phyloP scores from a whole-genome alignment of 2,797 vertebrate genomes.

The Microchirus variegatus region DNA sequence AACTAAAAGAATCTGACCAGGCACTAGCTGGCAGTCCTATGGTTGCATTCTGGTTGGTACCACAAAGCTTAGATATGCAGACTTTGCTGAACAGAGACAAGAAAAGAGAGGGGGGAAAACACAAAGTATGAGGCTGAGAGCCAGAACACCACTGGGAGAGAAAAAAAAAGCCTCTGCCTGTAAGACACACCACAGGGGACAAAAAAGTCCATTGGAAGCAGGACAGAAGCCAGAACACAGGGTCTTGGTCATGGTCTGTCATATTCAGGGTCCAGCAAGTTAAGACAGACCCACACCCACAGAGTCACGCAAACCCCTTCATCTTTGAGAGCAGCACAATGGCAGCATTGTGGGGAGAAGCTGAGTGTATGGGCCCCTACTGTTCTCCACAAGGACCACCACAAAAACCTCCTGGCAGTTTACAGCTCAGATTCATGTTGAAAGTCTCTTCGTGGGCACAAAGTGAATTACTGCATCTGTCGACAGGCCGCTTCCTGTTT shows the following conservation, averaged over 20 bases:
- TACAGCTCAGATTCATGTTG: conserved; percentile 35
- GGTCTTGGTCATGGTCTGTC: conserved; percentile 39
- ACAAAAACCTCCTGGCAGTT: conserved; percentile 54
- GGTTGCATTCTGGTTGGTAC: too few relatives aligned
- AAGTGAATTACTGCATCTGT: conserved; percentile 29
- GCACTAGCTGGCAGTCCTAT: too few relatives aligned
- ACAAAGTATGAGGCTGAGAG: not conserved
- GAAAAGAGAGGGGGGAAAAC: not conserved
- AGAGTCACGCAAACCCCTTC: conserved; percentile 47
- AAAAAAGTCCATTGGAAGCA: conserved; percentile 9
- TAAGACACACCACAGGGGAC: conserved; percentile 20
- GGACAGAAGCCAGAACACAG: conserved; percentile 29
- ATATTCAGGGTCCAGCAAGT: conserved; percentile 38
- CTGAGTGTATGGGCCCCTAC: conserved; percentile 49
- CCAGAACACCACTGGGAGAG: not conserved
- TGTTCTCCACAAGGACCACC: conserved; percentile 47
- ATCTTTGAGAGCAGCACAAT: conserved; percentile 66
- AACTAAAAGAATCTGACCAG: too few relatives aligned
- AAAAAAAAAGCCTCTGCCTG: not conserved
- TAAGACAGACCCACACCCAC: conserved; percentile 39
- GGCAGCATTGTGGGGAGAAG: conserved; percentile 70
- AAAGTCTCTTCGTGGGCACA: conserved; percentile 29
- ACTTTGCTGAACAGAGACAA: conserved; percentile 1
- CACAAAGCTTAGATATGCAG: too few relatives aligned
- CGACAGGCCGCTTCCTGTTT: conserved; percentile 13